Evolutionary conservation across 2,888 invertebrate genomes (phyloP), one percentile per base, ranked within the genome.

Genomic region (Ormyrus nitidulus): DNA sequence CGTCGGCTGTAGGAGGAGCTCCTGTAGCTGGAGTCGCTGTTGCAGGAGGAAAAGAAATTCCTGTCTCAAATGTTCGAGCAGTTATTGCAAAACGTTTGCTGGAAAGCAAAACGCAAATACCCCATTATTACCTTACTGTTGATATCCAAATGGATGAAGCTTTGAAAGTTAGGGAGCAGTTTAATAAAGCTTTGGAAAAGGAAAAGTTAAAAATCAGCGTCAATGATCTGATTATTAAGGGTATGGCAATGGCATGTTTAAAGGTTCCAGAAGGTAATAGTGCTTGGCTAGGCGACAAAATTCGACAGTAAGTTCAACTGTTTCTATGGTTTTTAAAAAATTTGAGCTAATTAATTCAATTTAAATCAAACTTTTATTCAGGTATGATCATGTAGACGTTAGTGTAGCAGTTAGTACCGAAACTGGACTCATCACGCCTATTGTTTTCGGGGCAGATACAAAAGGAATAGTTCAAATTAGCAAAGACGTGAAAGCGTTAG

Each of bases 371-470:
- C 5, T 68, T 65, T 80, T 78, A 19, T 65, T n/a, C 87, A 97
- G 97, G 88, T 97, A 95, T 89, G 94, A 95, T 69, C 94, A 95
- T 86, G 99, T 99, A 9, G 99, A 99, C 90, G 96, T 99, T 1
- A 97, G 96, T 86, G 97, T 99, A 79, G 99, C 99, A 0, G 99
- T 99, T 6, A 97, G 97, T 81, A 99, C 99, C 0, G 97, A 97
- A 5, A 93, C 94, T 82, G 99, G 99, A 0, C 93, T 99, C 9
- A 98, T 99, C 81, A 99, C 99, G 1, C 99, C 99, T 1, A 99
- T 99, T 84, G 93, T 99, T 11, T 96, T 96, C 90, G 94, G 94
- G 88, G 98, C 98, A 0, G 97, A 99, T 88, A 93, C 94, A 62
- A 97, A 98, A 91, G 98, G 98, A 19, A 92, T 99, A 77, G 91